Evolutionary conservation across 2,797 vertebrate species (phyloP), one percentile per base, ranked within the genome.

Genomic region (Malacoraja senta): DNA sequence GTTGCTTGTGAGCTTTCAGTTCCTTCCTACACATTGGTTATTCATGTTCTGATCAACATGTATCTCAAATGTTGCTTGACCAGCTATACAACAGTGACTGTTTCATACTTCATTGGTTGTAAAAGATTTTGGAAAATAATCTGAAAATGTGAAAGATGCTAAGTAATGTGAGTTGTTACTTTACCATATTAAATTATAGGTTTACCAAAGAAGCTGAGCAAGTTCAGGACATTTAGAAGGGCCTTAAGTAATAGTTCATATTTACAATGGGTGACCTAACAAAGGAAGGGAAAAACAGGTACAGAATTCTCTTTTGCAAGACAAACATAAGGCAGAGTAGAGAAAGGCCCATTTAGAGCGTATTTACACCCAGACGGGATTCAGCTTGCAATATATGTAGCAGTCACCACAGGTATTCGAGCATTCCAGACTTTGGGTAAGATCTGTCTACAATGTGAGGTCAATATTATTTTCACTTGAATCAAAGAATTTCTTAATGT

Each of bases 351-450:
- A 80, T 44, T 80, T 38, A 80, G 44, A 83, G 58, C 6, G 6
- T 19, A 68, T 35, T 90, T 90, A 63, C 65, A 32, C 4, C 86
- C n/a, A 90, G 63, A 65, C 86, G n/a, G 21, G n/a, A 65, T 32
- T 90, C 61, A 68, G 8, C n/a, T n/a, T 68, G n/a, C 86, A 68
- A 68, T 71, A 90, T 68, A 65, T 68, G n/a, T 65, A 68, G 63
- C 32, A 90, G 29, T 21, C 63, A 90, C 86, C 61, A 90, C 58
- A 32, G 86, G 10, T 26, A 58, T 83, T 83, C 19, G 38, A 19
- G 58, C n/a, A 90, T 90, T 90, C 61, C 63, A 68, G 86, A 88
- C 29, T 29, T 63, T 88, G 61, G 61, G 84, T 81, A 53, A 53
- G 17, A 38, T 35, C 53, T 84, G 81, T 58, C 86, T 26, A 58